Evolutionary conservation across 2,888 invertebrate genomes (phyloP).

Genomic region (Polylopha cassiicola): DNA sequence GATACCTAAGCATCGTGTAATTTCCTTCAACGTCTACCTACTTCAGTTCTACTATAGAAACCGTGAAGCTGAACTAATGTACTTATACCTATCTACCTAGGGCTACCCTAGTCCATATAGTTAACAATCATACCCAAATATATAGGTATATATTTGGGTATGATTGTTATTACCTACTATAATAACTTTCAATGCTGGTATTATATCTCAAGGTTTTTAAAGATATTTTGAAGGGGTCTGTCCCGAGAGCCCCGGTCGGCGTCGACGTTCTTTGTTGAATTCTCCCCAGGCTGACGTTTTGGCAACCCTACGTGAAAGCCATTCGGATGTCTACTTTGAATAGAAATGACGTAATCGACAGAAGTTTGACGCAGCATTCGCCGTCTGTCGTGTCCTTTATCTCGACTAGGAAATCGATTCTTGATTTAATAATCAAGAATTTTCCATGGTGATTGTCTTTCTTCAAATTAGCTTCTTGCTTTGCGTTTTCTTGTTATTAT

Average conservation of each 20-base stretch:
- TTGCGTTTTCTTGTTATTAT: too few species aligned
- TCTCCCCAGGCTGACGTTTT: slow-evolving; percentile 28
- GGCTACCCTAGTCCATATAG: too few species aligned
- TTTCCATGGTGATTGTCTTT: too few species aligned
- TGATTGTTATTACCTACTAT: neutral
- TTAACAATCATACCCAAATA: too few species aligned
- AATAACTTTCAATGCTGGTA: slow-evolving; percentile 28
- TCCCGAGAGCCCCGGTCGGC: slow-evolving; percentile 24
- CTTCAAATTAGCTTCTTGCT: slow-evolving; percentile 4
- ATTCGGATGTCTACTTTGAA: slow-evolving; percentile 51
- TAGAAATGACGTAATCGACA: slow-evolving; percentile 56
- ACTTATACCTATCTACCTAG: too few species aligned
- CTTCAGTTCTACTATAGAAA: too few species aligned
- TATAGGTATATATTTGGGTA: too few species aligned
- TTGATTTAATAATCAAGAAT: neutral
- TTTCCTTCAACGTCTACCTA: too few species aligned
- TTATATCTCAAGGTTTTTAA: slow-evolving; percentile 53
- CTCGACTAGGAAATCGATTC: slow-evolving; percentile 24
- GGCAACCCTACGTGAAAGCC: slow-evolving; percentile 36
- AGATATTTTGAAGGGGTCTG: slow-evolving; percentile 38
- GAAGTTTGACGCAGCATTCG: slow-evolving; percentile 48
- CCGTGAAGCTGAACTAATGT: too few species aligned
- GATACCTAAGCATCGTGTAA: too few species aligned
- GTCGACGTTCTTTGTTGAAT: slow-evolving; percentile 16
- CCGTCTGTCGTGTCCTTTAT: slow-evolving; percentile 34